phyloP scores from a whole-genome alignment of 2,113 vertebrate genomes.

The Percopsis transmontana region DNA sequence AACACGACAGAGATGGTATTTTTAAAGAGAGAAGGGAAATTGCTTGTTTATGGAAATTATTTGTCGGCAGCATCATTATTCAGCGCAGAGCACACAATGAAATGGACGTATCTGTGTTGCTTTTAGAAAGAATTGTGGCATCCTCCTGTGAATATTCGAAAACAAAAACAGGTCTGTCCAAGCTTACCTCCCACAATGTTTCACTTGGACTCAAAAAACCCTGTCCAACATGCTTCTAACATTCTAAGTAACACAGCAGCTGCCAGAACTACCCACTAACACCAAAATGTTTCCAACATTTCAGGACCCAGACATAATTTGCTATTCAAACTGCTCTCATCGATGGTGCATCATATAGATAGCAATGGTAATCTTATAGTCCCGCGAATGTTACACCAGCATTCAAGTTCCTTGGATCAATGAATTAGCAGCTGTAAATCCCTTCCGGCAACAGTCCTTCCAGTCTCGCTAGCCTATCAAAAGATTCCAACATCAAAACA shows the following conservation, averaged over 20 bases:
- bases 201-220: constrained; percentile 18
- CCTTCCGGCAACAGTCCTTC: constrained; percentile 10
- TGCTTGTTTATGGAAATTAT: constrained; percentile 21
- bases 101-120: not conserved
- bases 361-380: constrained; percentile 22
- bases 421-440: not conserved
- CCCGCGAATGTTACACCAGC: not conserved
- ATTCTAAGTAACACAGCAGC: constrained; percentile 6
- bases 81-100: not conserved
- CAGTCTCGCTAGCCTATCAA: constrained; percentile 15
- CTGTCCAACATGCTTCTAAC: constrained; percentile 18
- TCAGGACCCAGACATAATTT: not conserved
- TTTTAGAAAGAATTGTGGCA: not conserved
- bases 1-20: constrained; percentile 32
- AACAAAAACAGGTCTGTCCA: constrained; percentile 4
- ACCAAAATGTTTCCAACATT: constrained; percentile 12
- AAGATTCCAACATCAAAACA: constrained; percentile 22
- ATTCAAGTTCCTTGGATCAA: not conserved
- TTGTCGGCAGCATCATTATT: not conserved
- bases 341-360: constrained; percentile 11
- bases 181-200: constrained; percentile 17
- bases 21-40: constrained; percentile 21
- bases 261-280: constrained; percentile 37
- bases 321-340: not conserved
- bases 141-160: not conserved